Percentiles rank a stretch among this genome's conserved stretches.
Conservation (phyloP, 2,888 invertebrate species). For the Andricus quercusramuli region DNA sequence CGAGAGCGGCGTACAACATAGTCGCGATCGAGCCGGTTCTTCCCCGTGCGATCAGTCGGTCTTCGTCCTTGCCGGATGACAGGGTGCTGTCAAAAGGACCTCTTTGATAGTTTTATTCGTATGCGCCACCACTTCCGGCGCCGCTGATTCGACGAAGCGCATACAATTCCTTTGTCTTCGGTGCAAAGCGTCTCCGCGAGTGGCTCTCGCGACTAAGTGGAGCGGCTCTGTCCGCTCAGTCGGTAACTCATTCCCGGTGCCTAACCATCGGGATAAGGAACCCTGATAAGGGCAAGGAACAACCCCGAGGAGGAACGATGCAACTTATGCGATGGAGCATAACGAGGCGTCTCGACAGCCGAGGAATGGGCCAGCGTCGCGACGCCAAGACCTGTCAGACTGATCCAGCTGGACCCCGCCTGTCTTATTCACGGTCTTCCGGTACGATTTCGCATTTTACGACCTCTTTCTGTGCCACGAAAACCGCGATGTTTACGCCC, state of each 20-base stretch:
- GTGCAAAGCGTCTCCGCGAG: constrained; percentile 26
- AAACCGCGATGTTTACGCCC: constrained; percentile 18
- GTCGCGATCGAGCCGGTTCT: constrained; percentile 63
- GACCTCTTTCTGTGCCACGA: constrained; percentile 26
- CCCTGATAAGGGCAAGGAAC: background rate
- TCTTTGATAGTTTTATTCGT: background rate
- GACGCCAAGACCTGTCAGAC: constrained; percentile 63
- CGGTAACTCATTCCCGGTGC: background rate
- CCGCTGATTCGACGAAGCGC: constrained; percentile 12
- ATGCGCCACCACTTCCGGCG: constrained; percentile 28
- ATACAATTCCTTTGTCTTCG: constrained; percentile 41
- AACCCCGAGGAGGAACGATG: constrained; percentile 61
- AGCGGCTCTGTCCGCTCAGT: constrained; percentile 24
- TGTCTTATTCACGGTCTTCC: constrained; percentile 60
- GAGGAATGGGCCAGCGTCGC: constrained; percentile 64
- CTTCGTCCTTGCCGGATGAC: constrained; percentile 70
- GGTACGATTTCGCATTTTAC: constrained; percentile 57
- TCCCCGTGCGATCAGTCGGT: constrained; percentile 73
- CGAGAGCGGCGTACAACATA: constrained; percentile 54
- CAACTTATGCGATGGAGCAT: constrained; percentile 76
- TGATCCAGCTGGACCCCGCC: constrained; percentile 54
- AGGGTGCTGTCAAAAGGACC: constrained; percentile 44
- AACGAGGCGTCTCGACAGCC: constrained; percentile 70
- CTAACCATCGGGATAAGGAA: background rate
- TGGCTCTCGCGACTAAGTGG: constrained; percentile 7